Evolutionary conservation across 1,140 invertebrate genomes (phyloP).

Genomic region (Dermatophagoides farinae): DNA sequence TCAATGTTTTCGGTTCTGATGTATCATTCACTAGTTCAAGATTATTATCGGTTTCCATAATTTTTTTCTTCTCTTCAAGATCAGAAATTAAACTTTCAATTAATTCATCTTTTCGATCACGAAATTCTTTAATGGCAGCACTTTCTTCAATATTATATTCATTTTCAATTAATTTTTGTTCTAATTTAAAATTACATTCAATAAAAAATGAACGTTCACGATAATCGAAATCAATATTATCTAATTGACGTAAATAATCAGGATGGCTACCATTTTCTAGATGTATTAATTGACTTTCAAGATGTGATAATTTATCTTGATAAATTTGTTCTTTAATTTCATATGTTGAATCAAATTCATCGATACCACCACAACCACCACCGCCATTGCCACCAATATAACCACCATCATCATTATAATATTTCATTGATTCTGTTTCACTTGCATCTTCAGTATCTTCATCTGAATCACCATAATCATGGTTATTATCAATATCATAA

Average conservation of each 20-base stretch:
- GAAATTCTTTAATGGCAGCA: constrained; percentile 68
- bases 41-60: constrained; percentile 65
- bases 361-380: no score
- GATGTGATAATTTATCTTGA: constrained; percentile 65
- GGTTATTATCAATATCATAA: not conserved
- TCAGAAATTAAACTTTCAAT: constrained; percentile 70
- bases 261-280: constrained; percentile 62
- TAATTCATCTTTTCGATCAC: constrained; percentile 80
- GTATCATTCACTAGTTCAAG: constrained; percentile 49
- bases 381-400: constrained; percentile 32
- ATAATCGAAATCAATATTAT: constrained; percentile 56
- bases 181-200: constrained; percentile 57
- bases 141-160: constrained; percentile 73
- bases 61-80: constrained; percentile 72
- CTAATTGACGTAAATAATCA: constrained; percentile 58
- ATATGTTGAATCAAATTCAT: constrained; percentile 61
- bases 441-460: constrained; percentile 53
- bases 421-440: constrained; percentile 54
- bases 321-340: constrained; percentile 72
- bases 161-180: constrained; percentile 55
- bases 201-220: constrained; percentile 57
- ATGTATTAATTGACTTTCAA: constrained; percentile 74
- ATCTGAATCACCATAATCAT: constrained; percentile 20
- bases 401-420: constrained; percentile 34
- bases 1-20: constrained; percentile 35